Base-by-base conservation (phyloP, 2,113 vertebrate genomes). In the Pantherophis guttatus region DNA sequence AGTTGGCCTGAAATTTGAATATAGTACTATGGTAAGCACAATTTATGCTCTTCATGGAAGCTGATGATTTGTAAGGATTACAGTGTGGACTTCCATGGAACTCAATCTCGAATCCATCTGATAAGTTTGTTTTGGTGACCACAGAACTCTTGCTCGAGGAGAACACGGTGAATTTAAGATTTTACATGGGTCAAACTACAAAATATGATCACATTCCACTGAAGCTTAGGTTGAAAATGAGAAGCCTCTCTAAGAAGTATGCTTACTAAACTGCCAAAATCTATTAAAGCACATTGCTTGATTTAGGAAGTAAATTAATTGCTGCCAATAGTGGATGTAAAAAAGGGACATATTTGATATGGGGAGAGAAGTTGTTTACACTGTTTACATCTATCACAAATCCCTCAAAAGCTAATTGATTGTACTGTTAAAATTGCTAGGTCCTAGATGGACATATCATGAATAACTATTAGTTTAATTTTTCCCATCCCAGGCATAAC, bases 1-100 rank as follows among this genome's bases (percentile, higher is more conserved):
- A 93, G 90, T 96, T 96, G 91, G 92, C 93, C 62, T 94, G 95
- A 95, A 93, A 95, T 97, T 97, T 97, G 91, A 90, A 57, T 95
- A 23, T 91, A 91, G 95, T 95, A 93, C 54, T 93, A 57, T 65
- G 91, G 95, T 95, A 54, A 96, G 53, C 92, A 62, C 70, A 96
- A 93, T 96, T 97, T 95, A 94, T 93, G 91, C 95, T 59, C 94
- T 97, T 53, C 23, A 90, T 95, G 94, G 85, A 95, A 96, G 94
- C 2, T 65, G 88, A 44, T 95, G 93, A 94, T 93, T 95, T 97
- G 93, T 95, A 90, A 95, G 95, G 94, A 93, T 92, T 95, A 92
- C 26, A 57, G 17, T 92, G 91, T 94, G 95, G 92, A 93, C 90
- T 93, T 39, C 94, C 65, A 90, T 94, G 89, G 85, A 96, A 93